A percentile compares a stretch with the other conserved stretches of the same genome.
phyloP scores from a whole-genome alignment of 2,797 vertebrate species.

The Chanos chanos region DNA sequence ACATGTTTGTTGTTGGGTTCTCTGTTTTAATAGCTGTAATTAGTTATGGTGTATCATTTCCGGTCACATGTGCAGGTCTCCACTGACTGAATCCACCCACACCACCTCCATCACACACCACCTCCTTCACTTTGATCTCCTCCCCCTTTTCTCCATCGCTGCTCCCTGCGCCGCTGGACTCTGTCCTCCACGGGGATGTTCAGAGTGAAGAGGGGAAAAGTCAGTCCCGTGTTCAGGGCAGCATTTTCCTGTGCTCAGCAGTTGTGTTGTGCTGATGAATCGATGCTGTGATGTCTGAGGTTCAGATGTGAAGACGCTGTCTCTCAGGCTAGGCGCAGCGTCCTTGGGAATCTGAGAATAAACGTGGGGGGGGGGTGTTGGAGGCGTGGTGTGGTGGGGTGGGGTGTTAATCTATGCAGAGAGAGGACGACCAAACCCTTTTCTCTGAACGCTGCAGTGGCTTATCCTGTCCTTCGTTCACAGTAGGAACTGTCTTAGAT shows the following conservation, averaged over 20 bases:
- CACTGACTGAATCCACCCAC: too few species aligned
- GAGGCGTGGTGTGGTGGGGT: too few species aligned
- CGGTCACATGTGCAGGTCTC: too few species aligned
- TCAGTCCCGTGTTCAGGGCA: conserved; percentile 35
- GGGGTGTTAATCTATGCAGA: too few species aligned
- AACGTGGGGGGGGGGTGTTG: too few species aligned
- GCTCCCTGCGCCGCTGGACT: too few species aligned
- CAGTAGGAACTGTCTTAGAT: too few species aligned
- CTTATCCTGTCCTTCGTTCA: too few species aligned
- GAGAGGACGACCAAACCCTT: too few species aligned
- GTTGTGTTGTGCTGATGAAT: conserved; percentile 34
- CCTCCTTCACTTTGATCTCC: background rate
- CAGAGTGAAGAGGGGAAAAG: background rate
- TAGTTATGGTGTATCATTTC: too few species aligned
- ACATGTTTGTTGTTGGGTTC: background rate
- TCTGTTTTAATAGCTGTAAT: background rate
- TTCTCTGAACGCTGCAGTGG: too few species aligned
- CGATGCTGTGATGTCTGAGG: conserved; percentile 24
- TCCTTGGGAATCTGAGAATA: conserved; percentile 30
- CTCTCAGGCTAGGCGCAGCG: conserved; percentile 19
- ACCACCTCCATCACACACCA: background rate
- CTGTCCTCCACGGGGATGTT: background rate
- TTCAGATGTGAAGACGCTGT: conserved; percentile 7
- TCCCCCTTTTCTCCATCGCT: too few species aligned
- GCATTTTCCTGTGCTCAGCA: conserved; percentile 24